Conservation (phyloP, 1,140 invertebrate genomes). For the Ridgeia piscesae region DNA sequence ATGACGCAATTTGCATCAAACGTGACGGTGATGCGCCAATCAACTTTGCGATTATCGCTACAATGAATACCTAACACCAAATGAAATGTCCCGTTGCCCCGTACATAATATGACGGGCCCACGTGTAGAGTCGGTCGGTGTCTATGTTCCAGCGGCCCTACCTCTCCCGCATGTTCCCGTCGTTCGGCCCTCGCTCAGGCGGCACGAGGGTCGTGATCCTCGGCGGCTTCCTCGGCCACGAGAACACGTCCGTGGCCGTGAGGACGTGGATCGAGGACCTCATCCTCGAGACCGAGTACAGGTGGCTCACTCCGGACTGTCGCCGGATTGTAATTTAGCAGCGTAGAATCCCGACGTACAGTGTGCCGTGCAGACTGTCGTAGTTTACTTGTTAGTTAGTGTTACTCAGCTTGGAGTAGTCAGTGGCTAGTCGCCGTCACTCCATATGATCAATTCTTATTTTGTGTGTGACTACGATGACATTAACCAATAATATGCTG, state of each 20-base stretch:
- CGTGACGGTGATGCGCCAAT: no score
- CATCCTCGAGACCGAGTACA: neutral
- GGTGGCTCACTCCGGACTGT: neutral
- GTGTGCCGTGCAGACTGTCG: neutral
- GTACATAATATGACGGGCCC: no score
- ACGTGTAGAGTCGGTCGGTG: neutral
- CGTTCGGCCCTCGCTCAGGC: neutral
- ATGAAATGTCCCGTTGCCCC: no score
- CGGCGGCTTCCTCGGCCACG: neutral
- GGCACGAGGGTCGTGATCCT: neutral
- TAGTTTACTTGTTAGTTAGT: neutral
- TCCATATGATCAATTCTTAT: no score
- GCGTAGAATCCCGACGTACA: neutral
- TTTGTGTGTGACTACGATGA: no score
- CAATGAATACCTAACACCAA: no score
- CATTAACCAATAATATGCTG: no score
- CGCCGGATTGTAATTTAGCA: neutral
- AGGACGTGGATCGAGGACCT: neutral
- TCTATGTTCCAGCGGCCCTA: neutral
- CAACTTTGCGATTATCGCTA: no score
- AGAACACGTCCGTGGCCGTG: neutral
- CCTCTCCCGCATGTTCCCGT: neutral
- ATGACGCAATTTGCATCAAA: no score
- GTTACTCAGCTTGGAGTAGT: no score
- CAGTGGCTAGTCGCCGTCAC: no score